Evolutionary conservation across 1,140 invertebrate species (phyloP).

Genomic region (Lerema accius): DNA sequence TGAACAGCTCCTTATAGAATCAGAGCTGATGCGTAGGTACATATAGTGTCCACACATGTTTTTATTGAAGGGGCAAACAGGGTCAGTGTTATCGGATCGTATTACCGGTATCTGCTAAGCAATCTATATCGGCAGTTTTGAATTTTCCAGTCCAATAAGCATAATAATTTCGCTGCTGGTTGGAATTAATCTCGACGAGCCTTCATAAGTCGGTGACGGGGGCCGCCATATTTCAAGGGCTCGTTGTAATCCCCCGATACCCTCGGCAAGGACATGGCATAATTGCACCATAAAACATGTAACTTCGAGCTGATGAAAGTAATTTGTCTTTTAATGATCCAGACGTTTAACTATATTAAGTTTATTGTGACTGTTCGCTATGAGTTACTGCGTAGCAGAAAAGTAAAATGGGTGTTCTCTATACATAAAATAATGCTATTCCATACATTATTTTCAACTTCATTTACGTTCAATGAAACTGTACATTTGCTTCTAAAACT

Average conservation of each 20-base stretch:
- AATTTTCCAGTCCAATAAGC: slow-evolving; percentile 35
- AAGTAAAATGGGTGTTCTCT: neutral
- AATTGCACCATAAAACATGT: slow-evolving; percentile 34
- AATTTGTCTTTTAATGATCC: slow-evolving; percentile 21
- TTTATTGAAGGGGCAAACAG: neutral
- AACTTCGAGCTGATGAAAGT: slow-evolving; percentile 16
- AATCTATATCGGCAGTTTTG: slow-evolving; percentile 13
- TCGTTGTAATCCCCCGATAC: slow-evolving; percentile 28
- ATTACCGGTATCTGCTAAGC: neutral
- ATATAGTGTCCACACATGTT: neutral
- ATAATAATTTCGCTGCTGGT: slow-evolving; percentile 31
- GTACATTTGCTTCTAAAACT: no score
- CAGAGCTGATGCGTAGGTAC: no score
- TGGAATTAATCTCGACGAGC: slow-evolving; percentile 33
- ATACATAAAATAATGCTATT: no score
- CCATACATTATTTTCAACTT: no score
- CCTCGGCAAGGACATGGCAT: slow-evolving; percentile 28
- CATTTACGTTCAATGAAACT: no score
- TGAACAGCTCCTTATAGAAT: no score
- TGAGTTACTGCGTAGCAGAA: no score
- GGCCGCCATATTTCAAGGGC: slow-evolving; percentile 33
- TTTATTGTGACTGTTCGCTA: neutral
- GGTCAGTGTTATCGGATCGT: neutral
- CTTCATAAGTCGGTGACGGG: slow-evolving; percentile 32
- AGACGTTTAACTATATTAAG: neutral